Percentiles rank a stretch among this genome's conserved stretches.
Conservation (phyloP, 2,797 vertebrate species). For the Sternarchorhynchus goeldii region DNA sequence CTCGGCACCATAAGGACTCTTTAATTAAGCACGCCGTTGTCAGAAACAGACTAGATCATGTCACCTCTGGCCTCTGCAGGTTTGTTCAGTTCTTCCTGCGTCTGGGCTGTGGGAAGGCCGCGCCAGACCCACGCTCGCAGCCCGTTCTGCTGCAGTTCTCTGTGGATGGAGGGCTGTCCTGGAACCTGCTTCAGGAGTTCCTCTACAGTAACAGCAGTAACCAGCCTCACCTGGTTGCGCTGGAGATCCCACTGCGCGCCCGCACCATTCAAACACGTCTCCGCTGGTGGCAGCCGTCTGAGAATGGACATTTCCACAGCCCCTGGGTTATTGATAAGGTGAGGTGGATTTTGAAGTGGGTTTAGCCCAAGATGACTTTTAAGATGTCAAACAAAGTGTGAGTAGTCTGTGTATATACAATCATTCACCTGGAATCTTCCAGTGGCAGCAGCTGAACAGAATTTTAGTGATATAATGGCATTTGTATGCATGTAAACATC, state of each 20-base stretch:
- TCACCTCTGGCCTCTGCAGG: slow-evolving; percentile 64
- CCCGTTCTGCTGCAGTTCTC: slow-evolving; percentile 96
- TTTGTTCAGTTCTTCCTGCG: slow-evolving; percentile 99
- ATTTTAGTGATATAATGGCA: no score
- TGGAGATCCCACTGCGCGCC: slow-evolving; percentile 92
- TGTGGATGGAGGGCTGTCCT: slow-evolving; percentile 88
- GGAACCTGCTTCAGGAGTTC: slow-evolving; percentile 96
- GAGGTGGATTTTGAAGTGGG: slow-evolving; percentile 17
- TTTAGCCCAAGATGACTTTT: not conserved
- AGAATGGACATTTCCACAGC: slow-evolving; percentile 94
- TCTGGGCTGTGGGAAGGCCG: slow-evolving; percentile 92
- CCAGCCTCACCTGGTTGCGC: slow-evolving; percentile 89
- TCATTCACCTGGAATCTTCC: no score
- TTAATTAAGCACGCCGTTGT: not conserved
- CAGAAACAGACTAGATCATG: not conserved
- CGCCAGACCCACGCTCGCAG: slow-evolving; percentile 94
- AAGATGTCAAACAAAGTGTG: no score
- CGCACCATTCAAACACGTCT: slow-evolving; percentile 86
- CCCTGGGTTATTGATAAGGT: slow-evolving; percentile 99
- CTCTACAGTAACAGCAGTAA: slow-evolving; percentile 98
- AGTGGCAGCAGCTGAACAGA: no score
- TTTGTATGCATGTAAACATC: no score
- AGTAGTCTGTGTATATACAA: no score
- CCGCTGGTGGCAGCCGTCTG: slow-evolving; percentile 98
- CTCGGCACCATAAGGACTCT: not conserved